Base-by-base conservation (phyloP, 2,888 invertebrate species). In the Tipula confusa region DNA sequence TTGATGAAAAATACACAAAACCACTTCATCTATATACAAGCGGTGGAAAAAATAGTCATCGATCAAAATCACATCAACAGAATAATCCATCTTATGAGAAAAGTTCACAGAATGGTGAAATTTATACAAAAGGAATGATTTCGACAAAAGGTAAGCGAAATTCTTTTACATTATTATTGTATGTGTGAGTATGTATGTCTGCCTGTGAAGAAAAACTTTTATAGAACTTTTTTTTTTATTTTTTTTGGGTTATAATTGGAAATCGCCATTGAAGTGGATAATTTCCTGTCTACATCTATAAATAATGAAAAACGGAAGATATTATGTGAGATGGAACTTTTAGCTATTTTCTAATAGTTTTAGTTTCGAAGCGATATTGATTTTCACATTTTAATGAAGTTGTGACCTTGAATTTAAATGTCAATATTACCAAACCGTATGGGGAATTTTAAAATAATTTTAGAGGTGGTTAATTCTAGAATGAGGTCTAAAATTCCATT, bases 1-100 rank as follows among this genome's bases (percentile, higher is more conserved):
- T 89, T 85, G 89, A 89, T 85, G 89, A 89, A 84, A 89, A 89
- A 86, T 87, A 87, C 85, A 87, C 89, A 79, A 89, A 89, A 84
- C 88, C 89, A 36, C 89, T 89, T 86, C 89, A 89, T 83, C 87
- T 87, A 28, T 88, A 86, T 85, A 87, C 88, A 79, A 87, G 86
- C 82, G 82, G 83, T 82, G 87, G 87, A 33, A 89, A 89, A 84
- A 88, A 86, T 84, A 87, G 87, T 86, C 88, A 89, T 38, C 88
- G 89, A 84, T 86, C 87, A 64, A 89, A 88, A 85, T 85, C 85
- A 64, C 85, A 86, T 84, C 85, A 85, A 82, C 84, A 84, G 84
- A 83, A 82, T 64, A 83, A 83, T 84, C 84, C 83, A 79, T 84
- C 84, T 29, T 82, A 83, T 83, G 84, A 83, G 82, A 83, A 82